Percentiles rank a stretch among this genome's conserved stretches.
phyloP scores from a whole-genome alignment of 2,797 vertebrate genomes.

The Silurus aristotelis region DNA sequence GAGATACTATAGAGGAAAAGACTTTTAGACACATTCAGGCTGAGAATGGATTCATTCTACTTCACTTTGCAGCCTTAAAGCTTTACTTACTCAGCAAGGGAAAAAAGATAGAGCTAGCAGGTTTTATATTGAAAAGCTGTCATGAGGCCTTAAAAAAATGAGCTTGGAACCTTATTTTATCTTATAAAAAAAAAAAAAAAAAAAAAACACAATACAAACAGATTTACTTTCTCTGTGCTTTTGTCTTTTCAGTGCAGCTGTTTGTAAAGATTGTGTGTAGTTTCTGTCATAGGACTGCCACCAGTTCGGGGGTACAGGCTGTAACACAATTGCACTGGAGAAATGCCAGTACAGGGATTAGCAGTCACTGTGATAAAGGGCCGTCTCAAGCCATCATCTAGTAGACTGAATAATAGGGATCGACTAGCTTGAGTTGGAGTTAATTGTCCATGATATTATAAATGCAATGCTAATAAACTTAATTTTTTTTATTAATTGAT shows the following conservation, averaged over 20 bases:
- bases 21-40: conserved; percentile 3
- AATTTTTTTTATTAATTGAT: background rate
- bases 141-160: background rate
- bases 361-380: conserved; percentile 14
- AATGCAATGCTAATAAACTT: background rate
- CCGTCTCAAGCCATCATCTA: background rate
- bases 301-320: background rate
- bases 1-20: background rate
- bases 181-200: background rate
- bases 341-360: conserved; percentile 21
- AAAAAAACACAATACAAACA: background rate
- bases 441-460: background rate
- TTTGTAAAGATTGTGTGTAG: background rate
- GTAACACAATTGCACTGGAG: conserved; percentile 3
- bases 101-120: background rate
- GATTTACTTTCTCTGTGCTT: background rate
- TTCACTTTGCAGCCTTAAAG: conserved; percentile 11
- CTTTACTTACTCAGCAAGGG: background rate
- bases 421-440: background rate
- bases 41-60: conserved; percentile 9
- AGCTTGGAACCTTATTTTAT: background rate
- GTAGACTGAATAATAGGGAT: conserved; percentile 13
- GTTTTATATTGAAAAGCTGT: background rate
- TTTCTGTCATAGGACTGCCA: background rate
- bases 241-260: background rate